Conservation (phyloP, 92 coral and sea anemone genomes). For the Actinernus sp. region DNA sequence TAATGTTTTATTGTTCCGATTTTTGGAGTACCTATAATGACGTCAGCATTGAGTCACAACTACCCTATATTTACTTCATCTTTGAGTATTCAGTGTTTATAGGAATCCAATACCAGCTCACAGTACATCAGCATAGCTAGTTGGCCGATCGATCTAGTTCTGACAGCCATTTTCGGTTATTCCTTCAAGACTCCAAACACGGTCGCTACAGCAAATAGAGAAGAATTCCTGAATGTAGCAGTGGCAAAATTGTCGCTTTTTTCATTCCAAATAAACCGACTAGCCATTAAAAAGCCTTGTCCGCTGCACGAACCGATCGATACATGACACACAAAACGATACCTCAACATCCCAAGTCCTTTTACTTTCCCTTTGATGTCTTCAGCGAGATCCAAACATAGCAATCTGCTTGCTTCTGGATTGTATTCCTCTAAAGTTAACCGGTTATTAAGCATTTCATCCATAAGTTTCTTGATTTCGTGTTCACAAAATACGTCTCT, state of each 20-base stretch:
- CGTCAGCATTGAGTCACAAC: no score
- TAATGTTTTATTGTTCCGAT: no score
- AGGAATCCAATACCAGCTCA: no score
- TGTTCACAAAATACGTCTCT: slow-evolving; percentile 47
- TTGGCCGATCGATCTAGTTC: no score
- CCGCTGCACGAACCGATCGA: slow-evolving; percentile 77
- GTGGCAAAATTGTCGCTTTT: slow-evolving; percentile 82
- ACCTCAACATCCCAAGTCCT: slow-evolving; percentile 72
- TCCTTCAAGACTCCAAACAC: slow-evolving; percentile 83
- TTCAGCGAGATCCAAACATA: slow-evolving; percentile 70
- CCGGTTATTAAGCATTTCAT: slow-evolving; percentile 54
- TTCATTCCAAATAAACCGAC: slow-evolving; percentile 95
- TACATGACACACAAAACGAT: slow-evolving; percentile 81
- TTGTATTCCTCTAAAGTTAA: slow-evolving; percentile 53
- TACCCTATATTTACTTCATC: no score
- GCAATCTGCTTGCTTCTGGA: slow-evolving; percentile 47
- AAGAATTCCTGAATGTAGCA: slow-evolving; percentile 77
- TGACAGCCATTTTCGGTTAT: no score
- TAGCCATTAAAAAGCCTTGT: slow-evolving; percentile 84
- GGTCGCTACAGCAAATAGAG: slow-evolving; percentile 93
- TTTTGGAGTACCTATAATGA: no score
- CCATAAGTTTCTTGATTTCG: slow-evolving; percentile 71
- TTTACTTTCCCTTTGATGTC: slow-evolving; percentile 75
- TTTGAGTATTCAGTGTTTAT: no score
- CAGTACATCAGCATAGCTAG: no score